phyloP scores from a whole-genome alignment of 2,113 vertebrate genomes.

The Nematolebias whitei region DNA sequence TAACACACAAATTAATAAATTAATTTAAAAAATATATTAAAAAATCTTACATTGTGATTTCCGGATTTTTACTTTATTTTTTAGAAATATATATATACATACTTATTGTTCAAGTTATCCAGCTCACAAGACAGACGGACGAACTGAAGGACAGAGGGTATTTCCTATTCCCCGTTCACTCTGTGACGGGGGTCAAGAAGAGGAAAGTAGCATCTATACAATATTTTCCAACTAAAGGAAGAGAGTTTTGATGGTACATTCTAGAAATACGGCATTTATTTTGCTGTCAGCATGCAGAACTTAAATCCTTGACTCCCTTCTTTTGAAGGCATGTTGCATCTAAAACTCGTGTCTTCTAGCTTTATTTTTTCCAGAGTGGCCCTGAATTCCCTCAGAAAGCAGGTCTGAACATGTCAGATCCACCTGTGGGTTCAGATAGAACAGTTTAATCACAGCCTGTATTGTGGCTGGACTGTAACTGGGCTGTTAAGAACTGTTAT shows the following conservation, averaged over 20 bases:
- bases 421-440: constrained; percentile 51
- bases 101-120: too few species aligned
- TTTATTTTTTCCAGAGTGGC: constrained; percentile 13
- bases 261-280: constrained; percentile 3
- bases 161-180: too few species aligned
- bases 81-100: too few species aligned
- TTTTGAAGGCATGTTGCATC: constrained; percentile 19
- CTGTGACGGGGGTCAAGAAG: too few species aligned
- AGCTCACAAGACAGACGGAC: too few species aligned
- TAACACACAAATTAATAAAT: too few species aligned
- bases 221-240: neutral
- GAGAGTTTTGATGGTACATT: constrained; percentile 5
- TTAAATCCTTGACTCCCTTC: constrained; percentile 1
- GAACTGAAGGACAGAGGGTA: too few species aligned
- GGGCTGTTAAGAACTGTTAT: too few species aligned
- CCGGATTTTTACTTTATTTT: too few species aligned
- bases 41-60: too few species aligned
- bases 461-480: constrained; percentile 15
- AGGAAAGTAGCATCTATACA: constrained; percentile 17
- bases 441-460: constrained; percentile 37
- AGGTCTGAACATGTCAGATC: constrained; percentile 48
- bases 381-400: constrained; percentile 23
- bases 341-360: constrained; percentile 27
- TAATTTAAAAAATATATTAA: too few species aligned
- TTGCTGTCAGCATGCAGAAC: constrained; percentile 21